Evolutionary conservation across 2,797 vertebrate species (phyloP), one percentile per base, ranked within the genome.

Genomic region (Enoplosus armatus): DNA sequence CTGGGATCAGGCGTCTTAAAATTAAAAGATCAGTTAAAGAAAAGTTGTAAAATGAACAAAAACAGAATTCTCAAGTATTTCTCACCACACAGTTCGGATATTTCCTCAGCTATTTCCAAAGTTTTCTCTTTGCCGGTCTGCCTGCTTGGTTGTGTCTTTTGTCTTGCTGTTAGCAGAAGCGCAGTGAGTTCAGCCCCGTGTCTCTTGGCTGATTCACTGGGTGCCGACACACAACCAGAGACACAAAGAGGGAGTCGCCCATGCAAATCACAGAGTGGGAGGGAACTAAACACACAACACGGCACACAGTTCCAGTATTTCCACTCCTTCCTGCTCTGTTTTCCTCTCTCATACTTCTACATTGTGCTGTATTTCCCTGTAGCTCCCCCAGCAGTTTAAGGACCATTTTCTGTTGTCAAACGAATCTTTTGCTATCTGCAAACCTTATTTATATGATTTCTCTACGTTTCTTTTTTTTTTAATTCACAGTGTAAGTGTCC

Each of bases 241-340:
- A 63, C 77, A 83, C 41, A 27, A 20, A 71, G 91, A 77, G 83
- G 92, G 94, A 92, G 92, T 90, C 39, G 51, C 80, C 81, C 85
- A 85, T 68, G 79, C 71, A 85, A 87, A 93, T 85, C 60, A 77
- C 69, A 69, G 79, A 86, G 86, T 88, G 84, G 90, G 94, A 85
- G 88, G 91, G 77, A 48, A 20, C 75, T 77, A 3, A 85, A 80
- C 72, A 69, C 85, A 79, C 80, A 80, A 82, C 84, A 78, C 31
- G 5, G 48, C 58, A 66, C 64, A 67, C 84, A 82, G 67, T 73
- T 90, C 83, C 75, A 80, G 75, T 77, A 86, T 73, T 83, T 85
- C 85, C 81, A 75, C 83, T 86, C 72, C 85, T 73, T 80, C 85
- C 74, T 88, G 73, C 85, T 83, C 71, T 51, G 20, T 73, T 75